These are phyloP conservation scores for Leptinotarsa juncta DNA, from an alignment of 2,888 invertebrate genomes.

Conservation along the genomic window DNA sequence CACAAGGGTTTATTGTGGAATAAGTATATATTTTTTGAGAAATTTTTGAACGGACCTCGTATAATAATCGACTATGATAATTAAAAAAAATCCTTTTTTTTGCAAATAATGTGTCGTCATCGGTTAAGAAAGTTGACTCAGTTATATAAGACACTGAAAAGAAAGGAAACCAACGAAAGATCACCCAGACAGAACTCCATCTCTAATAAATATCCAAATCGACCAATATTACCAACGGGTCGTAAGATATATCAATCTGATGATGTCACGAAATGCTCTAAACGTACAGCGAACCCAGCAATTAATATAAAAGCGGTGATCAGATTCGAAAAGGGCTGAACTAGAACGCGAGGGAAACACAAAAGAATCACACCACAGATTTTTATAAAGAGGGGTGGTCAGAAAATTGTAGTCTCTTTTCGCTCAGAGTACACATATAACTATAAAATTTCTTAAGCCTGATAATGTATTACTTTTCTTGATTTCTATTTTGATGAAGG, in stretches of 20 bases:
- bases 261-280: not conserved
- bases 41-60: no score
- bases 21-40: no score
- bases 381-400: slow-evolving; percentile 23
- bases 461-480: not conserved
- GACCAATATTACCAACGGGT: not conserved
- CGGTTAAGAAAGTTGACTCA: no score
- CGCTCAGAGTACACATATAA: not conserved
- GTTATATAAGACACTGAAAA: no score
- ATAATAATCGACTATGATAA: no score
- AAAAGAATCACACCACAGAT: slow-evolving; percentile 43
- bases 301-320: slow-evolving; percentile 19
- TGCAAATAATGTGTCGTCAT: no score
- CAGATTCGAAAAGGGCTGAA: slow-evolving; percentile 19
- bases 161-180: no score
- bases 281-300: slow-evolving; percentile 5
- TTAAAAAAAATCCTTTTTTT: no score
- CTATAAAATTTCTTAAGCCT: not conserved
- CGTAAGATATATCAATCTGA: not conserved
- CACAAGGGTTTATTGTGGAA: no score
- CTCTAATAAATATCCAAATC: no score
- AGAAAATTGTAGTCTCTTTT: not conserved
- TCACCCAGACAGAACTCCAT: no score
- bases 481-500: not conserved
- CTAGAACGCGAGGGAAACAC: slow-evolving; percentile 6